phyloP scores from a whole-genome alignment of 2,888 invertebrate genomes.

The Pollenia labialis region DNA sequence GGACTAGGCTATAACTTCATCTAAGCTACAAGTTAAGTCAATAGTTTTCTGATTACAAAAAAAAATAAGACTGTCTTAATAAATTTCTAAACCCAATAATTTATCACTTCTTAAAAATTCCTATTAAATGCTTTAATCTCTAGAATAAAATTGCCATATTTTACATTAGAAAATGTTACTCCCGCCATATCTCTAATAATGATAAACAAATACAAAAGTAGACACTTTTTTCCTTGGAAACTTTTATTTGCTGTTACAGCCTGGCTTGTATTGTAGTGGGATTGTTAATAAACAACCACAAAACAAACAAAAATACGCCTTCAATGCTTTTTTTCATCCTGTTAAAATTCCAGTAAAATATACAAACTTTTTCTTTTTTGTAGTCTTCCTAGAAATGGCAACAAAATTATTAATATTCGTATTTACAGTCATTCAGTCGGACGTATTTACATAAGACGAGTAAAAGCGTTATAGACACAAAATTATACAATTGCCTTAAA shows the following conservation, averaged over 20 bases:
- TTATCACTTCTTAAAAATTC: slow-evolving; percentile 2
- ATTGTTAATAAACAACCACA: neutral
- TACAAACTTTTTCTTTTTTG: neutral
- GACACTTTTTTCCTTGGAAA: slow-evolving; percentile 5
- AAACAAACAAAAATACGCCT: slow-evolving; percentile 67
- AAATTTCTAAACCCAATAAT: neutral
- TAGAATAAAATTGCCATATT: neutral
- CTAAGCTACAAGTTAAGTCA: no score
- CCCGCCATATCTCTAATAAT: slow-evolving; percentile 18
- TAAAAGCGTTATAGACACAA: neutral
- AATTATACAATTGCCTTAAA: slow-evolving; percentile 24
- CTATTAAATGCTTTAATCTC: neutral
- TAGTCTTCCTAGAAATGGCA: slow-evolving; percentile 62
- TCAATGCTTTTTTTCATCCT: slow-evolving; percentile 18
- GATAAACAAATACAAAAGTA: slow-evolving; percentile 46
- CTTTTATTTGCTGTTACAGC: neutral
- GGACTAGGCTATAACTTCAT: no score
- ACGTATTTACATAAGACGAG: slow-evolving; percentile 59
- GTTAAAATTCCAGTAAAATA: slow-evolving; percentile 11
- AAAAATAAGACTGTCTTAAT: no score
- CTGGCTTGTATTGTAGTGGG: neutral
- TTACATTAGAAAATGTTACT: slow-evolving; percentile 16
- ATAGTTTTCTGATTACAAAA: no score
- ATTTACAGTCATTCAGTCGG: slow-evolving; percentile 40
- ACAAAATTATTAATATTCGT: slow-evolving; percentile 71